Evolutionary conservation across 2,113 vertebrate genomes (phyloP), one percentile per base, ranked within the genome.

Genomic region (Cinclus cinclus): DNA sequence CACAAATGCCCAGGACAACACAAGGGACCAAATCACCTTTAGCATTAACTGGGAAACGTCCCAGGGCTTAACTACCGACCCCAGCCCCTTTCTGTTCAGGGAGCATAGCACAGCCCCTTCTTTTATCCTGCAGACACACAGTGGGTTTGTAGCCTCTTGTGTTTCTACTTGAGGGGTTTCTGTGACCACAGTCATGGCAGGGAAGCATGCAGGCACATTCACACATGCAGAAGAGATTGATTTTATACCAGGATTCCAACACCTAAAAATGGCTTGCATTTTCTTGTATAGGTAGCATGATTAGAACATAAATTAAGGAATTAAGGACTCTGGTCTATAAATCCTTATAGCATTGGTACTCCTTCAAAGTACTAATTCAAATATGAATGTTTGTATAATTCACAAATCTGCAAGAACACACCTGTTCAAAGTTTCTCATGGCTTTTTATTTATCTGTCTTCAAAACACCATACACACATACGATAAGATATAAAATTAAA

Each of bases 81-180:
- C 7, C 52, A 75, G 62, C 14, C 19, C 24, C 10, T 3, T 22
- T 63, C 62, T 53, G 11, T 22, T 68, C 87, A 53, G 41, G 15
- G 8, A 73, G 41, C 0, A 0, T 31, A 53, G 63, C 68, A 22
- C 18, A 59, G 53, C 4, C 2, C 0, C n/a, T 69, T 68, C 41
- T 71, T 77, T 35, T 22, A 25, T 44, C 53, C 59, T 39, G n/a
- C 28, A n/a, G 73, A 63, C 39, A 33, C 46, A 15, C 47, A 39
- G 31, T 8, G 35, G 58, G n/a, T 79, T 63, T 55, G 60, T 65
- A 87, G 41, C 9, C 10, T 15, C 35, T 21, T 9, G 3, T 17
- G 20, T 78, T 67, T 64, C 37, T 21, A 4, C 52, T 33, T 5
- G 28, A 71, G 22, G 25, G 30, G 7, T 60, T 50, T 39, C 30